Base-by-base conservation (phyloP, 1,140 invertebrate species). In the Propsilocerus akamusi region DNA sequence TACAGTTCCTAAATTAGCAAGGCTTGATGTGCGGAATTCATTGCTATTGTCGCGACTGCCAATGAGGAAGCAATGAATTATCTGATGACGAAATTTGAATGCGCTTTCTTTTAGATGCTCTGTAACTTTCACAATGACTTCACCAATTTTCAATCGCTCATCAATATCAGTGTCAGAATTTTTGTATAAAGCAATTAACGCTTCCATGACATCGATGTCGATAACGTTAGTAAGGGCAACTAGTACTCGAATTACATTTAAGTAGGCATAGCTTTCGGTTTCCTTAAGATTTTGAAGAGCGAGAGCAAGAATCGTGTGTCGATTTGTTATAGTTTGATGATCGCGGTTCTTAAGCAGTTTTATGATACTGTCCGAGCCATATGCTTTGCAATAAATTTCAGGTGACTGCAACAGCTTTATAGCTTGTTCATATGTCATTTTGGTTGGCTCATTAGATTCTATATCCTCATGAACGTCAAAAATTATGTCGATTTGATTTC, bases 1-100 rank as follows among this genome's bases (percentile, higher is more conserved):
- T 8, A 88, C 57, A 65, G 89, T 82, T 1, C 80, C 83, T 7
- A 92, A 65, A 66, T 86, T 87, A 1, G 83, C 83, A 46, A 89
- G 68, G 59, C 80, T 77, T 0, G 86, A 88, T 25, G 81, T 74
- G 53, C 85, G 69, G 20, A 90, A 72, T 34, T 84, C 63, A 47
- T 73, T 59, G 58, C 85, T 76, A 0, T 69, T 47, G 57, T 85
- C 79, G 52, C 74, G 73, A 2, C 70, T 63, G 1, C 77, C 78
- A 48, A 59, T 61, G 24, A 90, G 59, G 56, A 86, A 81, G 2
- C 76, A 72, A 57, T 83, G 78, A 0, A 89, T 59, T 7, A 89
- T 63, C 25, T 72, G 54, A 47, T 70, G 70, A 60, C 80, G 81
- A 58, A 86, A 81, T 53, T 71, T 70, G 20, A 75, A 72, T 23